Conservation (phyloP, 2,113 vertebrate species). For the Apeltes quadracus region DNA sequence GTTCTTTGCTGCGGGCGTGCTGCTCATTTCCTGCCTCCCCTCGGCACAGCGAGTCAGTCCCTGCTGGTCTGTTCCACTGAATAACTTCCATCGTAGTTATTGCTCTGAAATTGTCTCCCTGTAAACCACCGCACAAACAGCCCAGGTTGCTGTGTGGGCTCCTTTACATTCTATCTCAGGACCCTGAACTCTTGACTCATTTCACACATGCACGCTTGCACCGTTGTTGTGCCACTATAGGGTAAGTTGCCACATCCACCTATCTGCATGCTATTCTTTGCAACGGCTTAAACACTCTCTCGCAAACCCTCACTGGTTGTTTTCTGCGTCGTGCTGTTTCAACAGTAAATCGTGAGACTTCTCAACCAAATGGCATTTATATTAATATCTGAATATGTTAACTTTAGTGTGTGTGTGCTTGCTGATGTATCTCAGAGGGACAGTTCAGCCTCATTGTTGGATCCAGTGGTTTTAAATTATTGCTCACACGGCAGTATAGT, state of each 20-base stretch:
- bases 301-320: slow-evolving; percentile 3
- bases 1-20: slow-evolving; percentile 21
- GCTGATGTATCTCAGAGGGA: slow-evolving; percentile 4
- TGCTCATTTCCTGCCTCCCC: slow-evolving; percentile 50
- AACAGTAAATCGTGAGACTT: slow-evolving; percentile 26
- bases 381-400: slow-evolving; percentile 34
- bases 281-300: slow-evolving; percentile 20
- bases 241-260: neutral
- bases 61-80: slow-evolving; percentile 45
- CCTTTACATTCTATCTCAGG: slow-evolving; percentile 4
- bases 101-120: slow-evolving; percentile 38
- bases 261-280: slow-evolving; percentile 12
- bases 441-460: slow-evolving; percentile 6
- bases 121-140: slow-evolving; percentile 41
- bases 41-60: slow-evolving; percentile 30
- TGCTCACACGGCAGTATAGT: slow-evolving; percentile 14
- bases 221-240: neutral
- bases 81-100: slow-evolving; percentile 50
- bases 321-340: slow-evolving; percentile 9
- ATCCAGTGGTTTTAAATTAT: slow-evolving; percentile 30
- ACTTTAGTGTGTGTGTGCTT: neutral
- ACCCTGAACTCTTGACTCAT: neutral
- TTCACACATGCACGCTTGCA: neutral
- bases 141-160: slow-evolving; percentile 17
- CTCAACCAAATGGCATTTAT: slow-evolving; percentile 25